Percentiles rank a stretch among this genome's conserved stretches.
phyloP scores from a whole-genome alignment of 2,797 vertebrate genomes.

The Arnoldichthys spilopterus region DNA sequence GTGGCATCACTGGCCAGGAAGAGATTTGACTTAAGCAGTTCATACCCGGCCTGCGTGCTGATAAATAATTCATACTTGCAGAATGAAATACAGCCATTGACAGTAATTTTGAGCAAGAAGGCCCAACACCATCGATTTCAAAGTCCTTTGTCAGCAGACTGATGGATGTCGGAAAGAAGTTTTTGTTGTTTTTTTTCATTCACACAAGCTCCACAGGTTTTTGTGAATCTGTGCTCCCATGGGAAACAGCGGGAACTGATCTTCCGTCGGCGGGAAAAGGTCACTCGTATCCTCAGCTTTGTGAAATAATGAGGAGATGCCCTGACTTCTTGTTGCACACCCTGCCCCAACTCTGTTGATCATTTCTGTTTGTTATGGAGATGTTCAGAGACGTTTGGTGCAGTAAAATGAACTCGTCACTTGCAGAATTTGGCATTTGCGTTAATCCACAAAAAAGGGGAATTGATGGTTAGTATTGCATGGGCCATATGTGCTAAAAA shows the following conservation, averaged over 20 bases:
- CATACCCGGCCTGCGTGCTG: not conserved
- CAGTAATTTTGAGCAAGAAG: conserved; percentile 35
- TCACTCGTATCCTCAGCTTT: conserved; percentile 7
- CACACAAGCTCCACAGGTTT: not conserved
- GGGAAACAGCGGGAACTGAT: conserved; percentile 7
- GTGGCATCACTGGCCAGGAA: not conserved
- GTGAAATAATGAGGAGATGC: conserved; percentile 1
- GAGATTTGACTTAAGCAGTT: conserved; percentile 2
- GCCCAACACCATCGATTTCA: conserved; percentile 7
- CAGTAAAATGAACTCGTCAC: no score
- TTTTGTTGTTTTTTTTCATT: not conserved
- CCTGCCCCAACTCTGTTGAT: not conserved
- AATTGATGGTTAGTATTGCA: no score
- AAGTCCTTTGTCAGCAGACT: conserved; percentile 27
- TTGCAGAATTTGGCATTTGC: no score
- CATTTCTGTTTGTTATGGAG: not conserved
- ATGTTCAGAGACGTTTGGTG: no score
- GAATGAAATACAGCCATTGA: conserved; percentile 14
- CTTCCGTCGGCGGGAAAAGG: conserved; percentile 19
- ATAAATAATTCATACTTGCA: conserved; percentile 25
- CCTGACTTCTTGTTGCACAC: conserved; percentile 2
- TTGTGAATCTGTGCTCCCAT: not conserved
- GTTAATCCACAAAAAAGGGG: no score
- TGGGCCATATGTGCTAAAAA: no score
- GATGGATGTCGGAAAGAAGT: conserved; percentile 26